Conservation (phyloP, 2,113 vertebrate genomes). For the Megalops atlanticus region DNA sequence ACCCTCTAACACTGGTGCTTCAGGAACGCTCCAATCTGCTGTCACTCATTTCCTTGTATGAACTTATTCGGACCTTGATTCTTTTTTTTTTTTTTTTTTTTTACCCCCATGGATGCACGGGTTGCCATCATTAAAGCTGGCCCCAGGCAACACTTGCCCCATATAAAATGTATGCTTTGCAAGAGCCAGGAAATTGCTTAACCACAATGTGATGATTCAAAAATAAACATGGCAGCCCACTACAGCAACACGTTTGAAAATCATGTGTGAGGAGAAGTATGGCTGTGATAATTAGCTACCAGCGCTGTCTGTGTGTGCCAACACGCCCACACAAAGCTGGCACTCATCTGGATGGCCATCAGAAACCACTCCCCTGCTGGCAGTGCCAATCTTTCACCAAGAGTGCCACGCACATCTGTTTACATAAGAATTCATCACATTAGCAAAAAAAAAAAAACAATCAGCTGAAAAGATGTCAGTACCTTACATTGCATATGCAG, state of each 20-base stretch:
- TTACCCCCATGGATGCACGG: not conserved
- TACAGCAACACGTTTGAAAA: slow-evolving; percentile 59
- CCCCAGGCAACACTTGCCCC: not conserved
- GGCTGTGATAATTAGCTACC: slow-evolving; percentile 73
- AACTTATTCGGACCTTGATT: not conserved
- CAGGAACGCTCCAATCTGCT: not conserved
- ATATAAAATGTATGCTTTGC: not conserved
- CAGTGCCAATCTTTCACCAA: slow-evolving; percentile 7
- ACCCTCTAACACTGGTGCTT: not conserved
- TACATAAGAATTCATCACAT: not conserved
- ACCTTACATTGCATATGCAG: not conserved
- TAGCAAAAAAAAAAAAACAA: not conserved
- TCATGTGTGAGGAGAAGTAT: slow-evolving; percentile 60
- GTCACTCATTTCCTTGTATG: not conserved
- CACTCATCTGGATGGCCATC: not conserved
- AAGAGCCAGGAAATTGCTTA: slow-evolving; percentile 52
- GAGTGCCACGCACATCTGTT: not conserved
- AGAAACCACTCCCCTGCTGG: not conserved
- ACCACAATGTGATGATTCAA: slow-evolving; percentile 59
- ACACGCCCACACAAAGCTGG: slow-evolving; percentile 5
- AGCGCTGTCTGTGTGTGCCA: slow-evolving; percentile 56
- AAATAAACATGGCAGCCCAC: slow-evolving; percentile 59
- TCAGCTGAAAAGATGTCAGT: not conserved
- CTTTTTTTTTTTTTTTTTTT: slow-evolving; percentile 8
- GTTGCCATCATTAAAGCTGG: not conserved